Evolutionary conservation across 2,113 vertebrate species (phyloP).

Genomic region (Python bivittatus): DNA sequence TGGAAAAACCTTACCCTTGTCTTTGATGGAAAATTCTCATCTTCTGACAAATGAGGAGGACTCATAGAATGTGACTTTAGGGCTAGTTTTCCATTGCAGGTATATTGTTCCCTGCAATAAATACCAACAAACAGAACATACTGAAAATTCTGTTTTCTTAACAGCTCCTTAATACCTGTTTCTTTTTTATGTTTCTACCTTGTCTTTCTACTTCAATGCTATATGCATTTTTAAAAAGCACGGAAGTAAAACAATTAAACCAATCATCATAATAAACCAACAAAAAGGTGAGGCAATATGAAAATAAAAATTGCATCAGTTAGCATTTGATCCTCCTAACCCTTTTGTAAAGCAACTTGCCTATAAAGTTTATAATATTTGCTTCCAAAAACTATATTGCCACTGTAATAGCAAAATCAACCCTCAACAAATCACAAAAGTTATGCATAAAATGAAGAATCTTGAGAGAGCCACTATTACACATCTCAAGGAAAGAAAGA

Average conservation of each 20-base stretch:
- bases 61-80: constrained; percentile 49
- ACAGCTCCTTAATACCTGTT: neutral
- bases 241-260: neutral
- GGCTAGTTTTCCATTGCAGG: constrained; percentile 65
- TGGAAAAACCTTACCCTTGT: constrained; percentile 70
- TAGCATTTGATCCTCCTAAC: neutral
- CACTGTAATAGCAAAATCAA: neutral
- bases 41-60: constrained; percentile 66
- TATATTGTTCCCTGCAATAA: constrained; percentile 61
- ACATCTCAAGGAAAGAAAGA: neutral
- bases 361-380: neutral
- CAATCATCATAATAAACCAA: neutral
- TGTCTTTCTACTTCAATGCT: neutral
- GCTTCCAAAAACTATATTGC: neutral
- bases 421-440: neutral
- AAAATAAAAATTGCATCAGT: neutral
- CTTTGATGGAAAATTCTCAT: constrained; percentile 50
- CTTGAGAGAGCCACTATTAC: too few species aligned
- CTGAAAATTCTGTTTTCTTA: neutral
- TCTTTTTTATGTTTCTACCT: neutral
- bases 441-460: neutral
- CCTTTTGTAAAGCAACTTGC: neutral
- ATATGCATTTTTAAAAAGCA: neutral
- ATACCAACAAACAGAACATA: constrained; percentile 49
- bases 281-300: neutral